These are phyloP conservation scores for Macroramphosus scolopax DNA, from an alignment of 2,797 vertebrate genomes.

Conservation along the genomic window DNA sequence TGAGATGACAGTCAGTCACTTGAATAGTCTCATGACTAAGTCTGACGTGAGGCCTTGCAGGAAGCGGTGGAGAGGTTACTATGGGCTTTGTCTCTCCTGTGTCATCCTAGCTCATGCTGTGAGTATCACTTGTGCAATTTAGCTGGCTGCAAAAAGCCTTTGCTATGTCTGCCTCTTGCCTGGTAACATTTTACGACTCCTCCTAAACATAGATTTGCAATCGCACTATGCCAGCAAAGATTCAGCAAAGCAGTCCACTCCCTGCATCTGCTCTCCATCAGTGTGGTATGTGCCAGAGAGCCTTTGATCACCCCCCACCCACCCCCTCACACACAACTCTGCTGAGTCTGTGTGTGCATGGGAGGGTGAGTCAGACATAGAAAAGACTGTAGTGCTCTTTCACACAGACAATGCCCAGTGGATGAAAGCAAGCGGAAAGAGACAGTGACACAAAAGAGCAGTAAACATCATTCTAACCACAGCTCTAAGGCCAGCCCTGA, in stretches of 20 bases:
- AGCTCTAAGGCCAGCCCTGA: constrained; percentile 38
- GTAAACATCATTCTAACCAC: constrained; percentile 68
- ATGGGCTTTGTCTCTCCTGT: constrained; percentile 43
- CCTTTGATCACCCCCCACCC: constrained; percentile 70
- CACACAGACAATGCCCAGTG: constrained; percentile 64
- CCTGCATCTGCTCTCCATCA: constrained; percentile 83
- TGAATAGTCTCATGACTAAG: constrained; percentile 21
- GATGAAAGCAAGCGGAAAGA: constrained; percentile 62
- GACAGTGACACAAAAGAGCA: constrained; percentile 65
- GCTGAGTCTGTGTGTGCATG: constrained; percentile 18
- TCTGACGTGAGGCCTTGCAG: constrained; percentile 19
- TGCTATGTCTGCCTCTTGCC: constrained; percentile 48
- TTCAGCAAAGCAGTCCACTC: constrained; percentile 68
- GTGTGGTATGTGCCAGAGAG: constrained; percentile 76
- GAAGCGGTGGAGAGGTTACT: constrained; percentile 33
- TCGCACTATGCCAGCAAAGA: constrained; percentile 59
- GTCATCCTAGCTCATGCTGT: constrained; percentile 41
- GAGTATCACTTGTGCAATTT: constrained; percentile 48
- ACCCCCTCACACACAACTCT: constrained; percentile 27
- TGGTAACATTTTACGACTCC: constrained; percentile 64
- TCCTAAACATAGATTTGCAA: constrained; percentile 67
- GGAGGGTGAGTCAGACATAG: constrained; percentile 57
- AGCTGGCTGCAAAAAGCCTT: constrained; percentile 28
- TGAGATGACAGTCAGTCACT: constrained; percentile 14
- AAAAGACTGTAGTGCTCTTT: constrained; percentile 62